Evolutionary conservation across 1,140 invertebrate genomes (phyloP), one percentile per base, ranked within the genome.

Genomic region (Melanaphis sacchari): DNA sequence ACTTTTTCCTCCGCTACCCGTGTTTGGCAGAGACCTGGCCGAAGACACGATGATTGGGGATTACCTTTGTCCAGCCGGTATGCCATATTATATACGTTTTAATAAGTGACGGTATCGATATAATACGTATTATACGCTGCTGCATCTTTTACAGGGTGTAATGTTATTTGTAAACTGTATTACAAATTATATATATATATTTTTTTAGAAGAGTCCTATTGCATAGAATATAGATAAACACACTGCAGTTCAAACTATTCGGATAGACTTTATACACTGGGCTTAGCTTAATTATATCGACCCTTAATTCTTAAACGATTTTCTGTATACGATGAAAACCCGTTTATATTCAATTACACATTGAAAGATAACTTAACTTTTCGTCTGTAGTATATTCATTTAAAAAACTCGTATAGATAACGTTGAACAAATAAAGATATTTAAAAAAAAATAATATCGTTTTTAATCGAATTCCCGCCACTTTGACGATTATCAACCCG

Each of bases 1-100:
- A 84, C 93, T 97, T 7, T 96, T 95, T 94, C 96, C 97, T 2
- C 96, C 96, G 36, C 96, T 97, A 0, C 96, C 96, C 7, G 94
- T 96, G 3, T 96, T 97, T 91, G 95, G 94, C 4, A 94, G 97
- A 90, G 91, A 93, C n/a, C 93, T 96, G 94, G 91, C 95, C 94
- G 91, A 95, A 96, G 94, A 96, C 95, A 21, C 95, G 49, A 87
- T 94, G 93, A 91, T 95, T 6, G 94, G 93, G 40, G 24, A 49
- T 21, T 26, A 88, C 40, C 6, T 81, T 5, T 40, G 94, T 21
- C 76, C 91, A 0, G 91, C 90, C 0, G 90, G 90, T 91, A 66
- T n/a, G 26, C 2, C 18, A 11, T n/a, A 31, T 31, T 49, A 11
- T n/a, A 31, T 66, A 66, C 3, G 31, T 66, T 31, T n/a, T 3